Conservation (phyloP, 92 coral and sea anemone species). For the Siderastrea radians region DNA sequence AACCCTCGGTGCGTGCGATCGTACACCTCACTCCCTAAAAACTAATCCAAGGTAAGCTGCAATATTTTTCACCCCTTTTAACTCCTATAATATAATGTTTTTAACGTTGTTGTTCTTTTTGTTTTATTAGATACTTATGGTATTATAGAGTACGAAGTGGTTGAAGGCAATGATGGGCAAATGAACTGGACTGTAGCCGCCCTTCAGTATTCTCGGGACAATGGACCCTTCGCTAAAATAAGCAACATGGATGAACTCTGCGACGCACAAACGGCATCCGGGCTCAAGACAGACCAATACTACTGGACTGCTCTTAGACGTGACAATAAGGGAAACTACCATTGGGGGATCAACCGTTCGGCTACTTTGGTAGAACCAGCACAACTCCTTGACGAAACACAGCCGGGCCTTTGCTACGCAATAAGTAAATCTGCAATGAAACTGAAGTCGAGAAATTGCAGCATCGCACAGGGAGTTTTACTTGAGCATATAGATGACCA, state of each 20-base stretch:
- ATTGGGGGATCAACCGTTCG: background rate
- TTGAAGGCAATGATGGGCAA: no score
- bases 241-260: constrained; percentile 17
- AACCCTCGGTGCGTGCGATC: no score
- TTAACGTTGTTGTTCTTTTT: background rate
- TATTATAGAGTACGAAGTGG: background rate
- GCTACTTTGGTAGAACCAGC: background rate
- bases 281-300: background rate
- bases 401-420: constrained; percentile 21
- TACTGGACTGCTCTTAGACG: constrained; percentile 35
- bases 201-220: background rate
- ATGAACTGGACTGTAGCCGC: constrained; percentile 5
- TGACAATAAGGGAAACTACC: background rate
- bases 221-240: background rate
- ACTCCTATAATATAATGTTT: no score
- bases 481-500: background rate
- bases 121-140: background rate
- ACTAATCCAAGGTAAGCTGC: no score
- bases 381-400: background rate
- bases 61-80: no score
- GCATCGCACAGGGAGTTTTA: background rate
- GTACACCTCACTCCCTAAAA: no score
- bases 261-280: background rate
- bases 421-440: constrained; percentile 22
- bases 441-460: constrained; percentile 4